These are phyloP conservation scores for Diloba caeruleocephala DNA, from an alignment of 2,888 invertebrate species.

Conservation along the genomic window DNA sequence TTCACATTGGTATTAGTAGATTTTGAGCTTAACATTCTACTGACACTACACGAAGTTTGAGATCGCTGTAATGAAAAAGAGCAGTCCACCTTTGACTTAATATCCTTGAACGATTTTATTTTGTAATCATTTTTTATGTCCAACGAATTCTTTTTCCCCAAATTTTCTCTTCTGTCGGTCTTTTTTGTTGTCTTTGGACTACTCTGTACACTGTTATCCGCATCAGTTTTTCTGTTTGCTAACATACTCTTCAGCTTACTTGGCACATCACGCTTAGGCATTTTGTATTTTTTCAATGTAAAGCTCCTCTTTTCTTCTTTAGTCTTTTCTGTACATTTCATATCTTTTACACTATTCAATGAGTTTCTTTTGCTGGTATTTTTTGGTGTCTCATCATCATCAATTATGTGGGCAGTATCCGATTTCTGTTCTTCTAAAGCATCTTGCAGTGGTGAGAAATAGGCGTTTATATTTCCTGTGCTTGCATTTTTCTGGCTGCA, in stretches of 20 bases:
- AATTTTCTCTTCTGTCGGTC: conserved; percentile 92
- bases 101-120: conserved; percentile 93
- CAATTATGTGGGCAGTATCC: conserved; percentile 62
- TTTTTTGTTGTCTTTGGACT: conserved; percentile 90
- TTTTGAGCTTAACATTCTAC: conserved; percentile 83
- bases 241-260: conserved; percentile 94
- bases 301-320: conserved; percentile 88
- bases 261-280: conserved; percentile 93
- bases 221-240: conserved; percentile 86
- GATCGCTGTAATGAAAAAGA: conserved; percentile 85
- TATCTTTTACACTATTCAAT: conserved; percentile 79
- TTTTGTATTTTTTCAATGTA: conserved; percentile 92
- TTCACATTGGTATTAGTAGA: conserved; percentile 79
- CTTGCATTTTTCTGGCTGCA: conserved; percentile 84
- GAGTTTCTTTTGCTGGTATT: conserved; percentile 83
- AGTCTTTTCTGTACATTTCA: conserved; percentile 74
- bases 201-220: conserved; percentile 87
- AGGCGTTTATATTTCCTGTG: conserved; percentile 70
- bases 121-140: conserved; percentile 94
- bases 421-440: conserved; percentile 65
- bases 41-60: conserved; percentile 85
- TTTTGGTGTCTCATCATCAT: conserved; percentile 77
- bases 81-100: conserved; percentile 95
- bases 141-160: conserved; percentile 84
- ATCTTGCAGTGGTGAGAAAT: conserved; percentile 72